phyloP scores from a whole-genome alignment of 2,888 invertebrate species.

The Gryllus longicercus region DNA sequence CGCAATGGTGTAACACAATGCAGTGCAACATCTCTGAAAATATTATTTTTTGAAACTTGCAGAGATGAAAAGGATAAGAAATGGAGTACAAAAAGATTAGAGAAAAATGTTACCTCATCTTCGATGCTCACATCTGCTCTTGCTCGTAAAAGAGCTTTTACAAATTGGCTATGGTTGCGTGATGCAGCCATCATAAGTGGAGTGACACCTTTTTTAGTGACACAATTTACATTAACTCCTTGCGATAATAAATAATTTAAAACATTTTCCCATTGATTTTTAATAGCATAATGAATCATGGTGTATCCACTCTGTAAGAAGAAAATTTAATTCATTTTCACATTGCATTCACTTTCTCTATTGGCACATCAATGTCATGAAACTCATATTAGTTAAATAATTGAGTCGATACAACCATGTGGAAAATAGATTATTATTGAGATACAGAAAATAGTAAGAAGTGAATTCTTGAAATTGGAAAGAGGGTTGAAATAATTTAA shows the following conservation, averaged over 20 bases:
- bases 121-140: conserved; percentile 44
- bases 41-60: neutral
- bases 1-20: conserved; percentile 47
- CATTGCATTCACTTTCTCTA: no score
- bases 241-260: conserved; percentile 43
- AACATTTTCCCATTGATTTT: conserved; percentile 46
- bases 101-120: conserved; percentile 39
- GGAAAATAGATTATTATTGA: no score
- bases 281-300: conserved; percentile 47
- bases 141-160: conserved; percentile 42
- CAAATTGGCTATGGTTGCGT: conserved; percentile 43
- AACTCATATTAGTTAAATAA: no score
- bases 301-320: conserved; percentile 43
- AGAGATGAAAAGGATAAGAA: neutral
- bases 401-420: no score
- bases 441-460: no score
- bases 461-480: no score
- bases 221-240: conserved; percentile 41
- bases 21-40: conserved; percentile 44
- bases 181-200: conserved; percentile 48
- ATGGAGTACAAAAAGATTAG: no score
- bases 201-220: conserved; percentile 44
- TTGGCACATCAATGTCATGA: no score
- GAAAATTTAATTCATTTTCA: neutral
- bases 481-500: no score